phyloP scores from a whole-genome alignment of 2,113 vertebrate genomes.

The Tapirus terrestris region DNA sequence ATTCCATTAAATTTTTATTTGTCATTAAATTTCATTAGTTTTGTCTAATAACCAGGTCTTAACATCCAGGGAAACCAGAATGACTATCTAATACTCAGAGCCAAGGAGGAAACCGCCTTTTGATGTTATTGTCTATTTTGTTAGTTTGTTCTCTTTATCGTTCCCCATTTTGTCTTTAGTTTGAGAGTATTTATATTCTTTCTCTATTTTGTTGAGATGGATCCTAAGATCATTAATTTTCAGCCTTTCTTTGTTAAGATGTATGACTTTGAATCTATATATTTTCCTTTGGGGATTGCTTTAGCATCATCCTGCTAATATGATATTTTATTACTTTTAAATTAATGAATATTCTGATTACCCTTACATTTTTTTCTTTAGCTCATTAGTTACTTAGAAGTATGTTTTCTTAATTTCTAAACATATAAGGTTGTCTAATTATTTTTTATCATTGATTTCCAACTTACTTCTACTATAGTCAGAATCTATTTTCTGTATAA shows the following conservation, averaged over 20 bases:
- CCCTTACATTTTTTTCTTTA: not conserved
- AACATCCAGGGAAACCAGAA: not conserved
- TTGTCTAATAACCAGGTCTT: not conserved
- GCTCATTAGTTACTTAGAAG: not conserved
- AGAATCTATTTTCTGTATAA: not conserved
- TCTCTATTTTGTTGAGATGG: not conserved
- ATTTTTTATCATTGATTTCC: not conserved
- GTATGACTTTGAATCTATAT: not conserved
- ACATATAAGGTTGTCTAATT: not conserved
- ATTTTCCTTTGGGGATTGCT: not conserved
- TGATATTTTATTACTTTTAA: not conserved
- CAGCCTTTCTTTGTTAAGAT: not conserved
- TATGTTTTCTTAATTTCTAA: not conserved
- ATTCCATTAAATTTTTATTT: not conserved
- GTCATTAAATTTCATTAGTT: not conserved
- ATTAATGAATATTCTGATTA: not conserved
- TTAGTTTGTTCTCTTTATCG: not conserved
- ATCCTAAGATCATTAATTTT: not conserved
- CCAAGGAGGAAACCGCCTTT: not conserved
- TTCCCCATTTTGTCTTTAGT: not conserved
- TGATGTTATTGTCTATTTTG: not conserved
- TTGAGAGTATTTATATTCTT: not conserved
- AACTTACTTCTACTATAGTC: not conserved
- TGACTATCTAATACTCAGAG: not conserved
- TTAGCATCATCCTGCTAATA: not conserved